Percentiles rank a stretch among this genome's conserved stretches.
Conservation (phyloP, 1,140 invertebrate species). For the Calephelis virginiensis region DNA sequence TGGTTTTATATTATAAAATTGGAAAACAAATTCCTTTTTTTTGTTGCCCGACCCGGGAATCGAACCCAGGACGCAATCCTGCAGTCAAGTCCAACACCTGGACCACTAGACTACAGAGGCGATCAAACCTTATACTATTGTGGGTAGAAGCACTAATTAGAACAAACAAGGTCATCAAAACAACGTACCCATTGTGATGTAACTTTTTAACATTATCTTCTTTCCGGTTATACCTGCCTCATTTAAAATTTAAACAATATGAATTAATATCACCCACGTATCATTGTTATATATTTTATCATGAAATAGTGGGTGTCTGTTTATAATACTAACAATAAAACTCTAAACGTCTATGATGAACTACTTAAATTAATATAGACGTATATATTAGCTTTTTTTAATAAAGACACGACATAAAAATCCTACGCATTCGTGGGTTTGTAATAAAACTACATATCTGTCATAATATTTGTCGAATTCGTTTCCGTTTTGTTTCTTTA, state of each 20-base stretch:
- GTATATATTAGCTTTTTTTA: slow-evolving; percentile 5
- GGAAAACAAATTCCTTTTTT: too few relatives aligned
- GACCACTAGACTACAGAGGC: too few relatives aligned
- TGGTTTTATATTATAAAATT: too few relatives aligned
- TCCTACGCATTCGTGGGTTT: neutral
- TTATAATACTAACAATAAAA: slow-evolving; percentile 14
- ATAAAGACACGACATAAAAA: slow-evolving; percentile 1
- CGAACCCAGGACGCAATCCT: too few relatives aligned
- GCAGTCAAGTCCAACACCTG: too few relatives aligned
- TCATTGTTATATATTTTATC: slow-evolving; percentile 30
- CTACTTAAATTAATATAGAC: slow-evolving; percentile 18
- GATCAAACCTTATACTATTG: neutral
- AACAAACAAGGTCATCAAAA: slow-evolving; percentile 13
- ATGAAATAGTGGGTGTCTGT: slow-evolving; percentile 25
- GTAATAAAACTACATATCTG: slow-evolving; percentile 4
- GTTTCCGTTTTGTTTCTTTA: neutral
- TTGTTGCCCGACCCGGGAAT: too few relatives aligned
- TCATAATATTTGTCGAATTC: neutral
- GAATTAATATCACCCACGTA: slow-evolving; percentile 28
- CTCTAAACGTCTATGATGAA: slow-evolving; percentile 9
- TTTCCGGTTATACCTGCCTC: slow-evolving; percentile 16
- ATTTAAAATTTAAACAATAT: slow-evolving; percentile 24
- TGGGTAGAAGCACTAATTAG: slow-evolving; percentile 1
- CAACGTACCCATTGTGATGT: slow-evolving; percentile 15
- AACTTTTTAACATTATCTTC: slow-evolving; percentile 22